Percentiles rank a stretch among this genome's conserved stretches.
Conservation (phyloP, 1,140 invertebrate species). For the Zophobas atratus region DNA sequence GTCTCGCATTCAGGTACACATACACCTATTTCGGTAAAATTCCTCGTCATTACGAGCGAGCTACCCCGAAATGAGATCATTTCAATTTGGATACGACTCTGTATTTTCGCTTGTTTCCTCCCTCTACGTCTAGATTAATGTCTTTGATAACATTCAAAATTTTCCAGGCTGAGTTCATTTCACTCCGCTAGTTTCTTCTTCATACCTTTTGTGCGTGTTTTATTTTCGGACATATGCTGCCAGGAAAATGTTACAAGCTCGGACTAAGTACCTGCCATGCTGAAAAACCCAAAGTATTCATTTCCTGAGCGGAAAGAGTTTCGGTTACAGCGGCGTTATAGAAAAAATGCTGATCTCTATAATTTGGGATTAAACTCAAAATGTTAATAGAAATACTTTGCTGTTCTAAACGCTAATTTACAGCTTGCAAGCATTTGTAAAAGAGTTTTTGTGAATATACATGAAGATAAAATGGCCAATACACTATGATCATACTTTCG, state of each 20-base stretch:
- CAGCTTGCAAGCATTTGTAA: no score
- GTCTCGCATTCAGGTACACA: slow-evolving; percentile 40
- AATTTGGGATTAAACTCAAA: no score
- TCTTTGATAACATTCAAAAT: slow-evolving; percentile 49
- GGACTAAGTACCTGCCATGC: no score
- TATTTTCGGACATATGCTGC: slow-evolving; percentile 31
- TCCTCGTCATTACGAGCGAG: slow-evolving; percentile 45
- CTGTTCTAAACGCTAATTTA: no score
- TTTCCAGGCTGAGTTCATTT: slow-evolving; percentile 42
- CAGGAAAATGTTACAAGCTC: slow-evolving; percentile 13
- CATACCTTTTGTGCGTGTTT: slow-evolving; percentile 23
- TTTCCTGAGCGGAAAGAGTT: no score
- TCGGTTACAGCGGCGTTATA: no score
- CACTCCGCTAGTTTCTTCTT: slow-evolving; percentile 30
- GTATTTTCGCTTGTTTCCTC: slow-evolving; percentile 47
- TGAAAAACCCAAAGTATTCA: no score
- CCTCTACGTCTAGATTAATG: slow-evolving; percentile 45
- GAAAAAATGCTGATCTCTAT: no score
- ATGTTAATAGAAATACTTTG: no score
- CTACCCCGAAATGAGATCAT: slow-evolving; percentile 47
- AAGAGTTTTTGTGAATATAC: no score
- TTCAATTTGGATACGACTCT: slow-evolving; percentile 46
- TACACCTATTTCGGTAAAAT: slow-evolving; percentile 48
- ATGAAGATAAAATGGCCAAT: no score
- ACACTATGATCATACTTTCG: no score